phyloP scores from a whole-genome alignment of 2,113 vertebrate species.

The Hyperoodon ampullatus region DNA sequence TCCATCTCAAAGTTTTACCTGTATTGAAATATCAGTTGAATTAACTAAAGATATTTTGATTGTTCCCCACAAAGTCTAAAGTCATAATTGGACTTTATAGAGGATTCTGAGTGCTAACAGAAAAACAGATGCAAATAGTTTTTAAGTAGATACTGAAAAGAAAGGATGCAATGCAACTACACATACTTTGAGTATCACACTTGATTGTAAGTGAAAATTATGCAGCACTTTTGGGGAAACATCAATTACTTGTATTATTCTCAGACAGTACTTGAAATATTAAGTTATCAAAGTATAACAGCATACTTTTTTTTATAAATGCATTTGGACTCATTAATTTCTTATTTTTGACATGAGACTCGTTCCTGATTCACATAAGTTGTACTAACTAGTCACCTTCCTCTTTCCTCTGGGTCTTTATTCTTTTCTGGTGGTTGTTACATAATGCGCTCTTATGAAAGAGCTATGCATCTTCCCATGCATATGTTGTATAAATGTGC shows the following conservation, averaged over 20 bases:
- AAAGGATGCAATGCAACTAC: background rate
- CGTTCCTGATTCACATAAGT: background rate
- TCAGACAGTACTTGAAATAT: background rate
- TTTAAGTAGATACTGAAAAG: slow-evolving; percentile 54
- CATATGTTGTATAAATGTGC: background rate
- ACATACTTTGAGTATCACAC: slow-evolving; percentile 22
- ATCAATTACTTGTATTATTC: background rate
- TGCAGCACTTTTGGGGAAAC: background rate
- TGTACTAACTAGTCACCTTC: background rate
- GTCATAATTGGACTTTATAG: slow-evolving; percentile 1
- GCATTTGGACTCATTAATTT: background rate
- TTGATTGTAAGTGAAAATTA: background rate
- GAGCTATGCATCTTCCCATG: background rate
- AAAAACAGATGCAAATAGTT: background rate
- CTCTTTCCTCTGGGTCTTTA: background rate
- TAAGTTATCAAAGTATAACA: background rate
- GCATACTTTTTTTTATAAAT: background rate
- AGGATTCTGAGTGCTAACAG: slow-evolving; percentile 60
- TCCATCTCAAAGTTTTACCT: background rate
- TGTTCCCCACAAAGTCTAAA: background rate
- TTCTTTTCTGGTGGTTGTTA: background rate
- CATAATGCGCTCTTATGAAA: background rate
- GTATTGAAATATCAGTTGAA: slow-evolving; percentile 68
- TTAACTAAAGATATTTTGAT: slow-evolving; percentile 70
- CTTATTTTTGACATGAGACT: background rate